Conservation (phyloP, 1,140 invertebrate genomes). For the Aphaenogaster floridana region DNA sequence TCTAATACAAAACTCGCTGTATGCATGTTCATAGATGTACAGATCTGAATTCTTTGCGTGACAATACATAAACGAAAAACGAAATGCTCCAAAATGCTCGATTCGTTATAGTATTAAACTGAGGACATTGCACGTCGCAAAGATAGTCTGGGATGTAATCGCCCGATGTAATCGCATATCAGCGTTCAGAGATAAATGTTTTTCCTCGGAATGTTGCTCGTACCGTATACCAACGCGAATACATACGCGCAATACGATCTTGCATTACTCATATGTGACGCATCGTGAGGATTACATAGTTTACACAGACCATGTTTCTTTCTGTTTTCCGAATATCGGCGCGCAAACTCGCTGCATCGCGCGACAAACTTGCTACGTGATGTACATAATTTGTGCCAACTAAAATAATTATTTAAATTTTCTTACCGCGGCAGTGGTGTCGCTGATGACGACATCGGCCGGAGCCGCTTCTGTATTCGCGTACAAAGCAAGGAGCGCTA, state of each 20-base stretch:
- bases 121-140: not conserved
- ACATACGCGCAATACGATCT: not conserved
- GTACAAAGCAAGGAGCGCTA: constrained; percentile 46
- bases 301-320: constrained; percentile 30
- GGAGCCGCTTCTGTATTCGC: constrained; percentile 57
- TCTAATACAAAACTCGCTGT: not conserved
- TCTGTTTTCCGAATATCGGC: not conserved
- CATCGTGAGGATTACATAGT: constrained; percentile 43
- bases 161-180: constrained; percentile 43
- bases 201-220: constrained; percentile 58
- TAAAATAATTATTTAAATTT: constrained; percentile 12
- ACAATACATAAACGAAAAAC: not conserved
- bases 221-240: not conserved
- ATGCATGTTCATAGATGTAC: not conserved
- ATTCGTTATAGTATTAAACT: not conserved
- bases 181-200: constrained; percentile 53
- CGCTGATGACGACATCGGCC: constrained; percentile 32
- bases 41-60: not conserved
- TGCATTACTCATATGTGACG: constrained; percentile 72
- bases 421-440: constrained; percentile 71
- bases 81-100: not conserved
- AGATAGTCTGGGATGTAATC: constrained; percentile 20
- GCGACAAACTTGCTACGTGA: constrained; percentile 51
- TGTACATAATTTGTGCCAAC: not conserved
- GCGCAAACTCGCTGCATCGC: not conserved